Conservation (phyloP, 2,113 vertebrate genomes). For the Cavia porcellus region DNA sequence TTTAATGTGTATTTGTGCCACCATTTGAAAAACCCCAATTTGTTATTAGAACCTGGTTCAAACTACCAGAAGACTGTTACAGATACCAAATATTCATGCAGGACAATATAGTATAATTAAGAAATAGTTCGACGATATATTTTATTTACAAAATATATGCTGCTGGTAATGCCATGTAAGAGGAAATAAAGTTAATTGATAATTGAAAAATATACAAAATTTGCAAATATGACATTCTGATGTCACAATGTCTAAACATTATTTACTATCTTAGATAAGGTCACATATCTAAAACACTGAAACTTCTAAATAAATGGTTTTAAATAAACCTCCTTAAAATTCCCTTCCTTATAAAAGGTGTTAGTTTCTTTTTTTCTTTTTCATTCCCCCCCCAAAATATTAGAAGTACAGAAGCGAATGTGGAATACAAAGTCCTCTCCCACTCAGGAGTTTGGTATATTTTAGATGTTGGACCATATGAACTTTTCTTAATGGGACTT, state of each 20-base stretch:
- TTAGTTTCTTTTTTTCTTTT: neutral
- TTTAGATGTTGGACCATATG: neutral
- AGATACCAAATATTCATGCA: too few relatives aligned
- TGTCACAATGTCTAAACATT: neutral
- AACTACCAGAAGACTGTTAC: too few relatives aligned
- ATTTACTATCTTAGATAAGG: neutral
- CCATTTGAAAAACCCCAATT: too few relatives aligned
- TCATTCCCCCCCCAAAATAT: conserved; percentile 47
- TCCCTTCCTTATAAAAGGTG: neutral
- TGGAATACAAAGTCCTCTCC: neutral
- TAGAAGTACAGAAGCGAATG: neutral
- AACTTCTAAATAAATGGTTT: neutral
- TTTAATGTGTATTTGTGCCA: too few relatives aligned
- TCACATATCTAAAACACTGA: neutral
- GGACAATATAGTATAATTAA: too few relatives aligned
- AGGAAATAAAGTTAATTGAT: too few relatives aligned
- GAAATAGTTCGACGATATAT: too few relatives aligned
- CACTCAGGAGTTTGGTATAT: neutral
- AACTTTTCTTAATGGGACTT: neutral
- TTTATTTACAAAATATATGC: too few relatives aligned
- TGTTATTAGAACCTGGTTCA: too few relatives aligned
- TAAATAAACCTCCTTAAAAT: neutral
- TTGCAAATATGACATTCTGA: neutral
- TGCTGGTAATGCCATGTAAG: too few relatives aligned
- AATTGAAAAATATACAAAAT: neutral